phyloP scores from a whole-genome alignment of 2,888 invertebrate species.

The Drosophila kokeensis region DNA sequence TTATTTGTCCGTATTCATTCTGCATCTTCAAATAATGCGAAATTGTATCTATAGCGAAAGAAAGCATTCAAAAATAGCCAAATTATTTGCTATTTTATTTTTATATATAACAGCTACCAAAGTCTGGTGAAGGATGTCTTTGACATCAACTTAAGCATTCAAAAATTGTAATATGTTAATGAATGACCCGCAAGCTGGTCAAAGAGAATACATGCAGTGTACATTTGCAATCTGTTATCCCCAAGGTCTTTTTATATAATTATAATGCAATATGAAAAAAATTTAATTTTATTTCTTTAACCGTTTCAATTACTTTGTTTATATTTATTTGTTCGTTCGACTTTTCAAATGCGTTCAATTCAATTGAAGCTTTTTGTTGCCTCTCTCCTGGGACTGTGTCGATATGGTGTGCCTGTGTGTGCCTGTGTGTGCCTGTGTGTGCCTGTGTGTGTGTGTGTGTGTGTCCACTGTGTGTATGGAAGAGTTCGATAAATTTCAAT shows the following conservation, averaged over 20 bases:
- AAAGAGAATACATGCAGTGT: neutral
- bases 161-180: neutral
- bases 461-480: constrained; percentile 52
- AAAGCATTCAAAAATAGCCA: neutral
- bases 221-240: neutral
- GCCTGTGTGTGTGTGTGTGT: constrained; percentile 34
- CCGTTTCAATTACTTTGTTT: constrained; percentile 19
- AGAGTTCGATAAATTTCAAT: constrained; percentile 82
- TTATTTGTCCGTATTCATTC: neutral
- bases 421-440: constrained; percentile 32
- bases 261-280: constrained; percentile 5
- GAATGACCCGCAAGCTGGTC: neutral
- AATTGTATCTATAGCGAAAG: neutral
- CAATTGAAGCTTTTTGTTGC: constrained; percentile 57
- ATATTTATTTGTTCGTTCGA: constrained; percentile 25
- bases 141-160: neutral
- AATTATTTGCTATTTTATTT: neutral
- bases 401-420: constrained; percentile 11
- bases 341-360: constrained; percentile 52
- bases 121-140: neutral
- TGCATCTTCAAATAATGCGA: neutral
- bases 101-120: neutral
- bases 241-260: constrained; percentile 4
- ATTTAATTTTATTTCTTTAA: constrained; percentile 15
- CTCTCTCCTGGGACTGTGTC: constrained; percentile 44